Percentiles rank a stretch among this genome's conserved stretches.
Evolutionary conservation across 1,140 invertebrate species (phyloP).

Genomic region (Danaus plexippus): DNA sequence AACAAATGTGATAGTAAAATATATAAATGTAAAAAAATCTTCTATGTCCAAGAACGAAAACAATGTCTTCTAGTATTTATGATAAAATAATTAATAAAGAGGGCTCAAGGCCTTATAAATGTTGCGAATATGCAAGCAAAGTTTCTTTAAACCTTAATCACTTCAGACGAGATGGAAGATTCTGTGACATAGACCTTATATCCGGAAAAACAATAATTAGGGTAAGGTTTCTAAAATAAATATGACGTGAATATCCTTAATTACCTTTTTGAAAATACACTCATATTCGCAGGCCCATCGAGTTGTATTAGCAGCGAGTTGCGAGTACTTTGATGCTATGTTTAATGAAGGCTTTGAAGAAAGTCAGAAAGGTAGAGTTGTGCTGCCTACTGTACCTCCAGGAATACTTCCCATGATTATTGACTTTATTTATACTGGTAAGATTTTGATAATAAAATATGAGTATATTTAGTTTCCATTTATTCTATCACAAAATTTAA

Average conservation of each 20-base stretch:
- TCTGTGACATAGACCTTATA: conserved; percentile 67
- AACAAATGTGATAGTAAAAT: not conserved
- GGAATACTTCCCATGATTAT: conserved; percentile 83
- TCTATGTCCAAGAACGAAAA: conserved; percentile 12
- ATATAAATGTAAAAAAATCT: too few relatives aligned
- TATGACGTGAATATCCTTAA: conserved; percentile 5
- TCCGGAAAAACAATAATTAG: conserved; percentile 58
- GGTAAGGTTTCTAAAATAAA: conserved; percentile 30
- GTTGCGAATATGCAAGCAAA: conserved; percentile 53
- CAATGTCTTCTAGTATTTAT: conserved; percentile 47
- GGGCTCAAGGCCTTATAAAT: conserved; percentile 57
- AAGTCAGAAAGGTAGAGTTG: conserved; percentile 82
- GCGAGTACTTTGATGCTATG: conserved; percentile 97
- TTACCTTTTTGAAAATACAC: not conserved
- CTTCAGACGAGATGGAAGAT: conserved; percentile 61
- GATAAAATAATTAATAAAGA: conserved; percentile 52
- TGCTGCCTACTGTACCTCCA: conserved; percentile 83
- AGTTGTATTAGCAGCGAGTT: conserved; percentile 90
- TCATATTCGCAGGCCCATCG: conserved; percentile 81
- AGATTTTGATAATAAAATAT: conserved; percentile 6
- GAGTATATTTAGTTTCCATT: too few relatives aligned
- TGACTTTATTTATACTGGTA: conserved; percentile 92
- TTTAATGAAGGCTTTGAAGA: conserved; percentile 87
- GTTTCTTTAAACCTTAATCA: conserved; percentile 54
- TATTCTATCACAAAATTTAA: conserved; percentile 11